A percentile compares a stretch with the other conserved stretches of the same genome.
These are phyloP conservation scores for Channa argus DNA, from an alignment of 2,113 vertebrate species.

Conservation along the genomic window DNA sequence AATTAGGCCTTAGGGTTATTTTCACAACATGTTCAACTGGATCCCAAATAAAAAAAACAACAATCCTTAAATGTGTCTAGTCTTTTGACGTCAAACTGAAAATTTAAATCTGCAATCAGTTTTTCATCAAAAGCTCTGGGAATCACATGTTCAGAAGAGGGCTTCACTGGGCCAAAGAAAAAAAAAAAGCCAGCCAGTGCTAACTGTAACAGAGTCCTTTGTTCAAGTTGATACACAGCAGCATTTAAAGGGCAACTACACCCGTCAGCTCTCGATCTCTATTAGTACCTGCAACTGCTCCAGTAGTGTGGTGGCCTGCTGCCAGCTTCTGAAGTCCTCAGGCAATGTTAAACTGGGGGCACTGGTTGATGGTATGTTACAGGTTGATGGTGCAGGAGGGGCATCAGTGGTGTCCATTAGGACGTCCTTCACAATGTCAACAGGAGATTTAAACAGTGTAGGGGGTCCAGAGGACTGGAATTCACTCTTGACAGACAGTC, in stretches of 20 bases:
- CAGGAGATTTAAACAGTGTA: constrained; percentile 88
- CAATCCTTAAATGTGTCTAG: no score
- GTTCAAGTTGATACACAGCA: no score
- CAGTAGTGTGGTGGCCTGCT: constrained; percentile 87
- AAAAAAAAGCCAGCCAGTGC: no score
- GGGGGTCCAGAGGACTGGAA: constrained; percentile 37
- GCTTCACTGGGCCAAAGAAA: not conserved
- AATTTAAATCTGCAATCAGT: no score
- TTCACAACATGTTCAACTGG: no score
- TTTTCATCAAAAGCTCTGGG: no score
- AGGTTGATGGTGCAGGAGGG: not conserved
- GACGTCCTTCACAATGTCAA: constrained; percentile 90
- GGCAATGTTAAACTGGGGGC: constrained; percentile 71
- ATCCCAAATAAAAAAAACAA: no score
- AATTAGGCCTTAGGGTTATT: no score
- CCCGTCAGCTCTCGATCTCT: not conserved
- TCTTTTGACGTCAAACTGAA: no score
- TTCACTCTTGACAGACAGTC: constrained; percentile 8
- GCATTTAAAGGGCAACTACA: no score
- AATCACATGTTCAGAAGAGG: not conserved
- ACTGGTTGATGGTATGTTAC: not conserved
- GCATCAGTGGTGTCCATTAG: constrained; percentile 82
- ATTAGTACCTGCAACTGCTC: constrained; percentile 91
- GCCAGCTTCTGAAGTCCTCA: constrained; percentile 85
- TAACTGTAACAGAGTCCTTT: no score